Evolutionary conservation across 2,888 invertebrate genomes (phyloP).

Genomic region (Pomacea canaliculata): DNA sequence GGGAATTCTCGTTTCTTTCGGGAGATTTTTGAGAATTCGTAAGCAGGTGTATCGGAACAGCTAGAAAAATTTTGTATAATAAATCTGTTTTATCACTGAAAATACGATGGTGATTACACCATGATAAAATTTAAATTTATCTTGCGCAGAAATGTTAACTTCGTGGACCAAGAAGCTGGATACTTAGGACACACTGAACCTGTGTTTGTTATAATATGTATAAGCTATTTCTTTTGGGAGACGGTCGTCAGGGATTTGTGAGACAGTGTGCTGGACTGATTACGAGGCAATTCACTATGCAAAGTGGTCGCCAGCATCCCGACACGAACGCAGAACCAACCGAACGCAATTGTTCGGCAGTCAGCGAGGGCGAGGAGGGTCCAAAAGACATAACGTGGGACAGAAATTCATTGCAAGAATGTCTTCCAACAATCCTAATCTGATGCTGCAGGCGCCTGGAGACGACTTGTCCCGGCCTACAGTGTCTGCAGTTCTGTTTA

Average conservation of each 20-base stretch:
- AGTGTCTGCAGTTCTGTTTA: conserved; percentile 16
- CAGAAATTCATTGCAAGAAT: conserved; percentile 22
- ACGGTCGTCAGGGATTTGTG: not conserved
- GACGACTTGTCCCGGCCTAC: conserved; percentile 1
- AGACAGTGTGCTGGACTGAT: conserved; percentile 10
- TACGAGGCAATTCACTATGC: conserved; percentile 26
- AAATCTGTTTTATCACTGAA: too few relatives aligned
- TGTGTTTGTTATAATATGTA: too few relatives aligned
- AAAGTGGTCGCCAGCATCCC: conserved; percentile 20
- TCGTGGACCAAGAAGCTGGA: too few relatives aligned
- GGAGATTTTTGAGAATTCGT: too few relatives aligned
- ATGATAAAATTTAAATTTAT: too few relatives aligned
- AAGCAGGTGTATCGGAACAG: too few relatives aligned
- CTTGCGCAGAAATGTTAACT: too few relatives aligned
- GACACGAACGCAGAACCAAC: not conserved
- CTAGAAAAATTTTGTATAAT: too few relatives aligned
- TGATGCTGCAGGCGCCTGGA: conserved; percentile 21
- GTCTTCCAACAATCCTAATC: conserved; percentile 19
- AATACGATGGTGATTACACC: too few relatives aligned
- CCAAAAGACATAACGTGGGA: conserved; percentile 9
- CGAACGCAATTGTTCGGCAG: conserved; percentile 20
- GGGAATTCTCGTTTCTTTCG: too few relatives aligned
- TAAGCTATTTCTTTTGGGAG: not conserved
- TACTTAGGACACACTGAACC: too few relatives aligned
- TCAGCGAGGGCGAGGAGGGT: conserved; percentile 20